Conservation (phyloP, 1,140 invertebrate species). For the Pemphigus obesinymphae region DNA sequence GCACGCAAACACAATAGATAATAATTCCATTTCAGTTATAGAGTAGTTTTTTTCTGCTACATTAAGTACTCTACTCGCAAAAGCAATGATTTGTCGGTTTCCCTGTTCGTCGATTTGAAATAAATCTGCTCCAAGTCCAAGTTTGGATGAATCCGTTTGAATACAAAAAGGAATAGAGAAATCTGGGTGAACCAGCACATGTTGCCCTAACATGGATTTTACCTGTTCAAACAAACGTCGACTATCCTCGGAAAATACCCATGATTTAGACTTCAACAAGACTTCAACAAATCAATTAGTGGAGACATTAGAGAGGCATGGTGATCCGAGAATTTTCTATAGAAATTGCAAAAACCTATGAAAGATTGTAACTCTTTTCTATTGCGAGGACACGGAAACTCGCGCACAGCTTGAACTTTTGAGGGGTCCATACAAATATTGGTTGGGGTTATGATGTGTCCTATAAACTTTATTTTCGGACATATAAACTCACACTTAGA, state of each 20-base stretch:
- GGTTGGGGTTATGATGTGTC: too few relatives aligned
- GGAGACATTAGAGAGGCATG: background rate
- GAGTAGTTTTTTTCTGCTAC: background rate
- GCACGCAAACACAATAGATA: background rate
- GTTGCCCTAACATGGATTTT: background rate
- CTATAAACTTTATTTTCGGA: too few relatives aligned
- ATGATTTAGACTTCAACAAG: too few relatives aligned
- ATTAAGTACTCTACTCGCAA: background rate
- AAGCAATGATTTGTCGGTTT: background rate
- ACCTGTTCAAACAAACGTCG: background rate
- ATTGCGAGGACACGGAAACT: background rate
- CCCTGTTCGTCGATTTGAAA: background rate
- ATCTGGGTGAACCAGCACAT: background rate
- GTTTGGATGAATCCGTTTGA: conserved; percentile 70
- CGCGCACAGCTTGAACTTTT: too few relatives aligned
- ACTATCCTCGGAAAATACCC: background rate
- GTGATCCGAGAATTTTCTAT: background rate
- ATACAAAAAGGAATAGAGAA: background rate
- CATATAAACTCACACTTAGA: too few relatives aligned
- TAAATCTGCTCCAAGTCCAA: conserved; percentile 58
- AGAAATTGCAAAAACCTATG: background rate
- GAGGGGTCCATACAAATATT: too few relatives aligned
- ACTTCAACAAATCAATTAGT: background rate
- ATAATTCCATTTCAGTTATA: background rate
- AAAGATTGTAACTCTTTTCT: background rate